Evolutionary conservation across 2,113 vertebrate genomes (phyloP).

Genomic region (Puntigrus tetrazona): DNA sequence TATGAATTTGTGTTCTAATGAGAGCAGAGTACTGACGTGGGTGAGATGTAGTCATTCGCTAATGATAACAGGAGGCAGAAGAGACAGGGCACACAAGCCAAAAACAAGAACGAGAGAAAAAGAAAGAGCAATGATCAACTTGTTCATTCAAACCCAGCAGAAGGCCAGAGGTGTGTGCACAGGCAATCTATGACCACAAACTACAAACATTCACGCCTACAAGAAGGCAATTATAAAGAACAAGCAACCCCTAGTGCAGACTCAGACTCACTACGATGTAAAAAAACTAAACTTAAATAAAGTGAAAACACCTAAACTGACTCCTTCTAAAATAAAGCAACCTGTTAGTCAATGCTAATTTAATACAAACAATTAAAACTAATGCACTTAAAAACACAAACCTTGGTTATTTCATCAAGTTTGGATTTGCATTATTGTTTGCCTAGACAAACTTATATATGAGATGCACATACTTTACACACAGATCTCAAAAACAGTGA

Average conservation of each 20-base stretch:
- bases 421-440: no score
- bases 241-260: background rate
- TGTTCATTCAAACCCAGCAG: background rate
- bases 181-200: slow-evolving; percentile 6
- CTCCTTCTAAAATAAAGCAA: no score
- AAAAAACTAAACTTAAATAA: no score
- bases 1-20: slow-evolving; percentile 44
- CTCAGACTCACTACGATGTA: background rate
- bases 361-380: no score
- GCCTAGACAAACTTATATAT: no score
- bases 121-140: background rate
- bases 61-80: slow-evolving; percentile 23
- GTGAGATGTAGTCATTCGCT: slow-evolving; percentile 14
- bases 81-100: background rate
- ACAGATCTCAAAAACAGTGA: no score
- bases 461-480: no score
- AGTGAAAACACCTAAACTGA: no score
- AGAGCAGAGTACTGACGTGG: background rate
- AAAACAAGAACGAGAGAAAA: slow-evolving; percentile 6
- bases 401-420: no score
- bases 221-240: slow-evolving; percentile 36
- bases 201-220: background rate
- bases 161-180: background rate
- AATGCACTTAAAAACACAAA: no score
- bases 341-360: no score